These are phyloP conservation scores for Zapornia atra DNA, from an alignment of 2,113 vertebrate genomes.

Conservation along the genomic window DNA sequence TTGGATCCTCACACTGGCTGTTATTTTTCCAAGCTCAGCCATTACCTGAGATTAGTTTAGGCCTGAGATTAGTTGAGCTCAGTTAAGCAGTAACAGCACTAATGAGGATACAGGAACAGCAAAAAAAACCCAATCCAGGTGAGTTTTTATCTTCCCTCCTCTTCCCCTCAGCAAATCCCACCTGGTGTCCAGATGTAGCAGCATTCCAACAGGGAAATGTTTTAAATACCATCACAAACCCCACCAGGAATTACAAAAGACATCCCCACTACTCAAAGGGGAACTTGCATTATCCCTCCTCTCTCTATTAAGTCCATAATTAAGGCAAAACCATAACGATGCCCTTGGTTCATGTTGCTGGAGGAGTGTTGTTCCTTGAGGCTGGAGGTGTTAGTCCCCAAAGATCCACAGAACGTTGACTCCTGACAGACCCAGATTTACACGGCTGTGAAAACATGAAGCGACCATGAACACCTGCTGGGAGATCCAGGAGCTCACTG, in stretches of 20 bases:
- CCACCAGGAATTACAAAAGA: fast-evolving
- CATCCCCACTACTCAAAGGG: fast-evolving
- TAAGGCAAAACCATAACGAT: fast-evolving
- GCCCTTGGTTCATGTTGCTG: background rate
- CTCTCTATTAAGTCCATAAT: fast-evolving
- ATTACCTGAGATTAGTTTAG: background rate
- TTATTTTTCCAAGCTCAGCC: background rate
- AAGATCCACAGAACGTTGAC: slow-evolving; percentile 97
- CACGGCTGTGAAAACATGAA: slow-evolving; percentile 79
- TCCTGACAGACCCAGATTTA: slow-evolving; percentile 92
- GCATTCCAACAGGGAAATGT: fast-evolving
- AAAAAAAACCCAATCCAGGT: too few species aligned
- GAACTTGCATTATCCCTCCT: fast-evolving
- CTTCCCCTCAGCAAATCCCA: too few species aligned
- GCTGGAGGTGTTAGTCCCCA: slow-evolving; percentile 40
- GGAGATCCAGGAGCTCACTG: fast-evolving
- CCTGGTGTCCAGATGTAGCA: fast-evolving
- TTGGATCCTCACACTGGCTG: too few species aligned
- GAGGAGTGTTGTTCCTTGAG: fast-evolving
- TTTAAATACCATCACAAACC: background rate
- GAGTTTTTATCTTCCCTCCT: too few species aligned
- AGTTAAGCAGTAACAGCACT: background rate
- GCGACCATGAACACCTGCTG: background rate
- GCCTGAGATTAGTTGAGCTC: background rate
- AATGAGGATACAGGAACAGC: background rate